Evolutionary conservation across 2,797 vertebrate genomes (phyloP), one percentile per base, ranked within the genome.

Genomic region (Mastacembelus armatus): DNA sequence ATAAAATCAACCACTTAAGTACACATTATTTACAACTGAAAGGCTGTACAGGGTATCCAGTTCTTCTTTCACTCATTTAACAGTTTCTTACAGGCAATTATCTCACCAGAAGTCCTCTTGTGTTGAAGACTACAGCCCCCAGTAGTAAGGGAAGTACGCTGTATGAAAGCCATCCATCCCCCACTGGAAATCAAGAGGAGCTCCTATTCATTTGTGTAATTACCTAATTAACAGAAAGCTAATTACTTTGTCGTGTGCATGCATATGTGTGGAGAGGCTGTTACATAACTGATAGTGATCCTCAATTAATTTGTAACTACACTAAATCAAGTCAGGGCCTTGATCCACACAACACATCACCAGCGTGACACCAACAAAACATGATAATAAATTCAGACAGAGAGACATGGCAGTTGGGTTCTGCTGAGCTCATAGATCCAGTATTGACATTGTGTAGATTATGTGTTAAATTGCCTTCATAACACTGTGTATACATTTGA

Each of bases 201-300:
- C 88, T 88, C 81, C 89, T 84, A 82, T 92, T 93, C 91, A 92
- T 92, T 91, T 89, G 91, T 86, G 91, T 91, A 93, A 94, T 93
- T 92, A 91, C 87, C 91, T 91, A 90, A 94, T 94, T 94, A 94
- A 91, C 91, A 91, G 81, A 88, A 84, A 81, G 91, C 91, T 92
- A 93, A 94, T 94, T 92, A 93, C 91, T 92, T 87, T 88, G 85
- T 88, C 92, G 80, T 91, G 82, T 87, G 88, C 85, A 71, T 26
- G 68, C 64, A 39, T 78, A 74, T 78, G 65, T 74, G 80, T 87
- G 81, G 80, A 90, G 89, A 88, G 84, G 68, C 77, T 82, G 84
- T 92, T 91, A 89, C 75, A 59, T 92, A 92, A 92, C 74, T 61
- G 88, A 92, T 90, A 89, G 77, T 81, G 90, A 91, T 93, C 88